Evolutionary conservation across 2,888 invertebrate species (phyloP), one percentile per base, ranked within the genome.

Genomic region (Leptinotarsa peninsularis): DNA sequence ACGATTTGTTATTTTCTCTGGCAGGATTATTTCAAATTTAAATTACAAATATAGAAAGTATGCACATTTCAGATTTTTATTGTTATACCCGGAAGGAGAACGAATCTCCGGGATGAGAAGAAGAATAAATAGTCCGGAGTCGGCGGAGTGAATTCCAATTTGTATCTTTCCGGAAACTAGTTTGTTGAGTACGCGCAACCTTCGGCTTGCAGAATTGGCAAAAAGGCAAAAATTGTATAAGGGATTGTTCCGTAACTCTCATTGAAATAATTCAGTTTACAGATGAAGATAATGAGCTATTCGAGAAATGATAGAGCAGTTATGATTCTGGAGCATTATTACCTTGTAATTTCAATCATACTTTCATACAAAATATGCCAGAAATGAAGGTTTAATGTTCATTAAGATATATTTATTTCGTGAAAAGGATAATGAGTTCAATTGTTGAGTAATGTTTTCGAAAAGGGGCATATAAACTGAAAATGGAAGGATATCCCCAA

Each of bases 41-140:
- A 75, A 66, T 69, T 69, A 69, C 71, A 75, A 75, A 75, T 69
- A 72, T 71, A 67, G 71, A 72, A 67, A 50, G 63, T 18, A 71
- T 74, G 70, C 58, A 71, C 71, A 43, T 43, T 43, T 43, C 43
- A 43, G 10, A 72, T 75, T 72, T 75, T 69, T 72, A 72, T 68
- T 43, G 27, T 43, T 43, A 54, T 15, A 23, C 56, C 74, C n/a
- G 52, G 17, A 60, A 54, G 17, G 17, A 50, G 66, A 74, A 71
- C 70, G 70, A 74, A 66, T 70, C 66, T 71, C 52, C n/a, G 52
- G 50, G 66, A 70, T 71, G 58, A 71, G n/a, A 21, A 70, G 66
- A 63, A 18, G 70, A 69, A 74, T 63, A 71, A 70, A 69, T 52
- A 74, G 63, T 33, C 21, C 49, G 18, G 56, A 72, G 66, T 66